These are phyloP conservation scores for Bufo gargarizans DNA, from an alignment of 2,113 vertebrate genomes.

Conservation along the genomic window DNA sequence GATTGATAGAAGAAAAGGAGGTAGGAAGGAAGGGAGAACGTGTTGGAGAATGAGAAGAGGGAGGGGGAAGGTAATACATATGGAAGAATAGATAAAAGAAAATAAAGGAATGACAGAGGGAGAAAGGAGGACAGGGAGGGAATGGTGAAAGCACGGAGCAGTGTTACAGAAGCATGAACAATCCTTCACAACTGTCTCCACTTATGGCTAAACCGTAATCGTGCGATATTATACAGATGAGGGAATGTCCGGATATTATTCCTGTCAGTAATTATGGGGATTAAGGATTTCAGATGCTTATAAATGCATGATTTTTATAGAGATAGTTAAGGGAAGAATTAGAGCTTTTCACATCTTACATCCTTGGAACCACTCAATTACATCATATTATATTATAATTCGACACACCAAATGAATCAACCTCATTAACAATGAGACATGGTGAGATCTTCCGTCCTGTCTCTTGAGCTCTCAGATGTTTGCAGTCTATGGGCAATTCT, in stretches of 20 bases:
- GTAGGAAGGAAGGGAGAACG: background rate
- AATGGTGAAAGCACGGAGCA: background rate
- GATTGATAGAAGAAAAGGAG: no score
- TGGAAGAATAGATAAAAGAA: no score
- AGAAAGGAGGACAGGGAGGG: background rate
- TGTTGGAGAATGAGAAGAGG: background rate
- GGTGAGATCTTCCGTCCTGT: background rate
- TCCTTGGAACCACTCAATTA: background rate
- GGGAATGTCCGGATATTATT: background rate
- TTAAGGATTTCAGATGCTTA: background rate
- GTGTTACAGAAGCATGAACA: background rate
- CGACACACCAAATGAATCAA: background rate
- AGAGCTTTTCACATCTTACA: background rate
- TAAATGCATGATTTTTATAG: background rate
- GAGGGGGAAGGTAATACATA: no score
- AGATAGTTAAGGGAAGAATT: conserved; percentile 17
- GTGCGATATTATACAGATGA: background rate
- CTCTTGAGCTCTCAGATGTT: background rate
- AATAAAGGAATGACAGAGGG: background rate
- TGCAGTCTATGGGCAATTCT: background rate
- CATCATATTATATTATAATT: background rate
- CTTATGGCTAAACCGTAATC: background rate
- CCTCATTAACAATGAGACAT: background rate
- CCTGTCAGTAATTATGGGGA: background rate
- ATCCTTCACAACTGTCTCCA: background rate